phyloP scores from a whole-genome alignment of 2,888 invertebrate species.

The Aphelenchoides bicaudatus region DNA sequence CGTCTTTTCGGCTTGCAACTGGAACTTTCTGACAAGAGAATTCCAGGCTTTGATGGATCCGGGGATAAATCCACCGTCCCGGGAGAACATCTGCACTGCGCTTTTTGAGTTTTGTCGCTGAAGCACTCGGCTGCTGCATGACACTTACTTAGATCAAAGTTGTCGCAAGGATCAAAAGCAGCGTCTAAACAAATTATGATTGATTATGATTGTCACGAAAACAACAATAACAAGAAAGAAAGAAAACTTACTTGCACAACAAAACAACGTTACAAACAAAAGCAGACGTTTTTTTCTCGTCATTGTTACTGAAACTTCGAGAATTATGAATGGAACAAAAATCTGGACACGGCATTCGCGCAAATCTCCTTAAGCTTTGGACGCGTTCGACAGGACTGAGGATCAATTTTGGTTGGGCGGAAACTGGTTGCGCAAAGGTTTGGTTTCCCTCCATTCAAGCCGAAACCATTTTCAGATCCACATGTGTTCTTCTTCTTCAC shows the following conservation, averaged over 20 bases:
- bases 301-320: neutral
- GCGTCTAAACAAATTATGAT: neutral
- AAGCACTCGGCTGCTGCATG: slow-evolving; percentile 17
- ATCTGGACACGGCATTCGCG: neutral
- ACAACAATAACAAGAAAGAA: neutral
- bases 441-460: neutral
- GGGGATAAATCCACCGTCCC: slow-evolving; percentile 13
- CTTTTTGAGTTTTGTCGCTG: neutral
- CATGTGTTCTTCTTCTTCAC: neutral
- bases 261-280: too few relatives aligned
- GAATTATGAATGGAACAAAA: neutral
- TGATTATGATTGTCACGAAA: slow-evolving; percentile 1
- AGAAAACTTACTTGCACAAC: too few relatives aligned
- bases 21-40: neutral
- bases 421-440: neutral
- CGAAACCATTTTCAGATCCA: too few relatives aligned
- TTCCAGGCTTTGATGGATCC: neutral
- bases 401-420: neutral
- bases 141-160: slow-evolving; percentile 4
- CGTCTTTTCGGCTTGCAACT: neutral
- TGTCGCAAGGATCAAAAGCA: slow-evolving; percentile 18
- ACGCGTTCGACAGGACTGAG: neutral
- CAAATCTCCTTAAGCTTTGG: neutral
- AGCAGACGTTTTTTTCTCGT: neutral
- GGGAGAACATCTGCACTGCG: slow-evolving; percentile 7